phyloP scores from a whole-genome alignment of 2,113 vertebrate species.

The Serilophus lunatus region DNA sequence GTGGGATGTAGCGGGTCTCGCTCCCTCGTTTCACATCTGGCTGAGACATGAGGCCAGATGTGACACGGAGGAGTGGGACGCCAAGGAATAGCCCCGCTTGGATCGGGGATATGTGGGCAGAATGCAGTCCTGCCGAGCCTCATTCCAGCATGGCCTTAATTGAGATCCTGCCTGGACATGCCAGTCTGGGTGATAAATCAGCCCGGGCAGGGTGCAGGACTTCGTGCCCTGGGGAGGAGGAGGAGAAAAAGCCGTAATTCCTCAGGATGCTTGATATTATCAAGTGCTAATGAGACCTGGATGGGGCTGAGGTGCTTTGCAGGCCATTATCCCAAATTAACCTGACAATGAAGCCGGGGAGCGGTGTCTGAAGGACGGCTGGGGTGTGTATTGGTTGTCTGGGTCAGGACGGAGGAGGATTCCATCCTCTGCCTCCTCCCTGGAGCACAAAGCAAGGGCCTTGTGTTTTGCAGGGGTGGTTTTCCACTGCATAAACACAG shows the following conservation, averaged over 20 bases:
- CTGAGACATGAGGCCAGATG: neutral
- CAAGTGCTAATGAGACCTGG: constrained; percentile 65
- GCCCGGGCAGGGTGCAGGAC: neutral
- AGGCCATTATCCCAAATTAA: constrained; percentile 58
- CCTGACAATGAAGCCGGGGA: constrained; percentile 49
- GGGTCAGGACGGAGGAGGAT: neutral
- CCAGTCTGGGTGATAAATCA: neutral
- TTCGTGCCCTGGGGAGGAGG: neutral
- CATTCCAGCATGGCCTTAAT: neutral
- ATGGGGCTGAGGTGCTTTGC: constrained; percentile 60
- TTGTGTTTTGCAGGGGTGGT: rapidly evolving
- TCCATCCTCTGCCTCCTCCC: neutral
- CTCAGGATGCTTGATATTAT: constrained; percentile 62
- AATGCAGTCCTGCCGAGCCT: neutral
- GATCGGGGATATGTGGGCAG: rapidly evolving
- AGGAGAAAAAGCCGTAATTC: neutral
- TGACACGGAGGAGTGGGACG: rapidly evolving
- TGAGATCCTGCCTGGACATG: neutral
- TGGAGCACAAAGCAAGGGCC: neutral
- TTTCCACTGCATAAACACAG: rapidly evolving
- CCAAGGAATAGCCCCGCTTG: neutral
- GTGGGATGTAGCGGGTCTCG: neutral
- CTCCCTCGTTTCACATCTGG: neutral
- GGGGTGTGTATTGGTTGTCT: constrained; percentile 54
- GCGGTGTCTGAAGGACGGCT: constrained; percentile 5